A percentile compares a stretch with the other conserved stretches of the same genome.
Evolutionary conservation across 2,888 invertebrate species (phyloP).

Genomic region (Melikaiella ostensackeni): DNA sequence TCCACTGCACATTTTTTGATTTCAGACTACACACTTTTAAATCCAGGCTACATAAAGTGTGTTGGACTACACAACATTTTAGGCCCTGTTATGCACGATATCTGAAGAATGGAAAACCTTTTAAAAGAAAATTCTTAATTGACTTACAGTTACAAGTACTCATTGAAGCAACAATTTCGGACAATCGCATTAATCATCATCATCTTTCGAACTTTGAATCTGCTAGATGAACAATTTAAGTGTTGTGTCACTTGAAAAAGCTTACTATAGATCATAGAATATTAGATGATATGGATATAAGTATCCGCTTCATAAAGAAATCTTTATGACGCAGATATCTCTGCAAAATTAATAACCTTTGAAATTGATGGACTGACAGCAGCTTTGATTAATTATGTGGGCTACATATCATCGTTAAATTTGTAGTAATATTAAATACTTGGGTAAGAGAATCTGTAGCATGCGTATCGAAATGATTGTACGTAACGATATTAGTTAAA

Average conservation of each 20-base stretch:
- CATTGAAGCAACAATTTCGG: no score
- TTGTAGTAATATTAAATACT: background rate
- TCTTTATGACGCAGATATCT: background rate
- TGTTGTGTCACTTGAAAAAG: background rate
- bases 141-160: no score
- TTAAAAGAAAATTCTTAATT: no score
- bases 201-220: background rate
- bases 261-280: background rate
- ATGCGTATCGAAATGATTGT: background rate
- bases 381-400: conserved; percentile 2
- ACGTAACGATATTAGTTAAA: background rate
- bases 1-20: no score
- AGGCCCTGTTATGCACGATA: no score
- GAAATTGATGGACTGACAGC: background rate
- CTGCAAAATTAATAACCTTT: background rate
- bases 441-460: background rate
- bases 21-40: no score
- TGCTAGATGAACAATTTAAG: background rate
- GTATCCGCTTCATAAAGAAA: background rate
- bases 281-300: background rate
- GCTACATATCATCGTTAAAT: background rate
- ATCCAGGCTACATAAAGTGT: no score
- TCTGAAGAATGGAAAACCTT: no score
- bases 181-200: background rate
- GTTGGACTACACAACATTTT: no score